phyloP scores from a whole-genome alignment of 2,797 vertebrate genomes.

The Buceros bicornis region DNA sequence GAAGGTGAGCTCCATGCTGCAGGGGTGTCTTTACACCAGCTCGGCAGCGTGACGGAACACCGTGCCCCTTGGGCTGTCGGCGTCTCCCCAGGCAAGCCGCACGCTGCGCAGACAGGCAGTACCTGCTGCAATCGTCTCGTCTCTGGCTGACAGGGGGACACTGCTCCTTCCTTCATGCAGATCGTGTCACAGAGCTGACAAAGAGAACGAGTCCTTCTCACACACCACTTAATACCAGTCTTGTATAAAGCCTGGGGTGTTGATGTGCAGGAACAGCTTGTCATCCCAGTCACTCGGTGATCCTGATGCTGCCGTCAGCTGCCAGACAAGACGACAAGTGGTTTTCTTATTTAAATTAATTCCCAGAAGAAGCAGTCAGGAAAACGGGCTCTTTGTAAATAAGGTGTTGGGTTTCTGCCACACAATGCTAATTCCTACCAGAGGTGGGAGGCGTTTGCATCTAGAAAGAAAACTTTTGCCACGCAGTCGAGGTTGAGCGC shows the following conservation, averaged over 20 bases:
- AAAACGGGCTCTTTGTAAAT: constrained; percentile 15
- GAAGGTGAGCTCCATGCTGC: not conserved
- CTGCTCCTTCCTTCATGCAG: constrained; percentile 39
- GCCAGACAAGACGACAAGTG: constrained; percentile 38
- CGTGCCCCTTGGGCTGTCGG: constrained; percentile 19
- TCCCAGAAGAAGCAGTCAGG: constrained; percentile 22
- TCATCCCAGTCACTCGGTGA: constrained; percentile 44
- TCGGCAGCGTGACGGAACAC: constrained; percentile 6
- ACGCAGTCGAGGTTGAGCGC: not conserved
- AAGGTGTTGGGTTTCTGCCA: not conserved
- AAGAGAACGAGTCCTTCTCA: constrained; percentile 42
- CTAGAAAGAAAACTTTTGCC: not conserved
- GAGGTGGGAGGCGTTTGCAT: not conserved
- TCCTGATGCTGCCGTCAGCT: constrained; percentile 45
- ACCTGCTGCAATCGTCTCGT: constrained; percentile 32
- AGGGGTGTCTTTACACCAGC: not conserved
- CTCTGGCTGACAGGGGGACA: not conserved
- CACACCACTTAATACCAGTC: constrained; percentile 33
- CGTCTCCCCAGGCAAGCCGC: constrained; percentile 3
- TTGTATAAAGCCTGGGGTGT: constrained; percentile 33
- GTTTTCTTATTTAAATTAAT: constrained; percentile 53
- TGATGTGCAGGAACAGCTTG: constrained; percentile 35
- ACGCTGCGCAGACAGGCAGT: not conserved
- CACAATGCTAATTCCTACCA: not conserved
- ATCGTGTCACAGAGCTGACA: constrained; percentile 43